These are phyloP conservation scores for Cantharis rufa DNA, from an alignment of 2,888 invertebrate genomes.

Conservation along the genomic window DNA sequence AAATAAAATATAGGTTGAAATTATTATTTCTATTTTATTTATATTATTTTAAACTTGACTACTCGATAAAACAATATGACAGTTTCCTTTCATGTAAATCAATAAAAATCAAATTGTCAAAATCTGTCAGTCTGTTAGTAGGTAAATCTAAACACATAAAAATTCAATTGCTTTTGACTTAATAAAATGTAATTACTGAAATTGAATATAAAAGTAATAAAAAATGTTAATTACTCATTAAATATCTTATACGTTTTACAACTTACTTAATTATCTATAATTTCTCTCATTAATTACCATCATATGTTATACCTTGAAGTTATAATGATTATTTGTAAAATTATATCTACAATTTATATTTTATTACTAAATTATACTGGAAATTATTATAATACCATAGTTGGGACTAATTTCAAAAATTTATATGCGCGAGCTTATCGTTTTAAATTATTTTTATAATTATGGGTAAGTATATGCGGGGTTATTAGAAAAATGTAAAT, in stretches of 20 bases:
- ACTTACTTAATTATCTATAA: not conserved
- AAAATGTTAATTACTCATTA: not conserved
- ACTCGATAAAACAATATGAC: too few relatives aligned
- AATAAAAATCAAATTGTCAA: not conserved
- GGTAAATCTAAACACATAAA: not conserved
- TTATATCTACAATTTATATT: not conserved
- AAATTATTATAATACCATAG: not conserved
- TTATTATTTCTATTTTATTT: too few relatives aligned
- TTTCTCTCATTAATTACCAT: not conserved
- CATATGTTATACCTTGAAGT: not conserved
- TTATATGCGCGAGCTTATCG: not conserved
- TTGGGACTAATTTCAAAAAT: not conserved
- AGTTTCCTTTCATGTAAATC: too few relatives aligned
- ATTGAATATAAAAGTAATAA: not conserved
- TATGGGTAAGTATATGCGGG: not conserved
- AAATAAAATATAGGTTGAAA: too few relatives aligned
- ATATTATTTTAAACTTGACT: too few relatives aligned
- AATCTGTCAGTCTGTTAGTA: not conserved
- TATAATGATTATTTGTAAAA: not conserved
- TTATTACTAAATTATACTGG: not conserved
- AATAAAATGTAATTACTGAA: not conserved
- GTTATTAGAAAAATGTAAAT: not conserved
- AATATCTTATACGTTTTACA: not conserved
- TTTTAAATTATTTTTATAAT: not conserved
- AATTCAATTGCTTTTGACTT: not conserved